These are phyloP conservation scores for Drosophila prolongata DNA, from an alignment of 2,888 invertebrate genomes.

Conservation along the genomic window DNA sequence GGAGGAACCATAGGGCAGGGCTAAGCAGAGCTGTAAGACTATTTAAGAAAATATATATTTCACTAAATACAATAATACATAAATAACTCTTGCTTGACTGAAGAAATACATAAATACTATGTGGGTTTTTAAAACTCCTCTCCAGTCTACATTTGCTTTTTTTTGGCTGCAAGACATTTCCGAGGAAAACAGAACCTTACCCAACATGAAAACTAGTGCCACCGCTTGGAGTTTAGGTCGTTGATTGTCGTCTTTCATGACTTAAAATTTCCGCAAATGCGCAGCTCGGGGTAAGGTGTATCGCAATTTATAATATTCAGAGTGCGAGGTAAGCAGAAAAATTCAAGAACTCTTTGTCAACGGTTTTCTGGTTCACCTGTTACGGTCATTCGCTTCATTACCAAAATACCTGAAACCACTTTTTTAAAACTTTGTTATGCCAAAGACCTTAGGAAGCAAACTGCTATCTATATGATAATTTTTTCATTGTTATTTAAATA, in stretches of 20 bases:
- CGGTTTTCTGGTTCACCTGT: conserved; percentile 32
- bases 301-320: conserved; percentile 65
- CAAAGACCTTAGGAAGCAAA: conserved; percentile 37
- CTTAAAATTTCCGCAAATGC: conserved; percentile 48
- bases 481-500: not conserved
- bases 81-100: too few relatives aligned
- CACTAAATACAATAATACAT: not conserved
- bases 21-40: conserved; percentile 42
- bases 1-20: conserved; percentile 47
- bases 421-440: conserved; percentile 43
- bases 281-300: conserved; percentile 44
- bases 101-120: too few relatives aligned
- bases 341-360: conserved; percentile 32
- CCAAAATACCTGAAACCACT: conserved; percentile 52
- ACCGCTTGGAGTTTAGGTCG: conserved; percentile 41
- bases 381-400: conserved; percentile 34
- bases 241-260: conserved; percentile 51
- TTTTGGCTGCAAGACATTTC: not conserved
- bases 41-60: not conserved
- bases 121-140: too few relatives aligned
- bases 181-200: conserved; percentile 47
- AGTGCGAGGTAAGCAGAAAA: conserved; percentile 64
- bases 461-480: not conserved
- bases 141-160: not conserved
- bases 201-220: conserved; percentile 54